Evolutionary conservation across 2,888 invertebrate genomes (phyloP).

Genomic region (Lacanobia oleracea): DNA sequence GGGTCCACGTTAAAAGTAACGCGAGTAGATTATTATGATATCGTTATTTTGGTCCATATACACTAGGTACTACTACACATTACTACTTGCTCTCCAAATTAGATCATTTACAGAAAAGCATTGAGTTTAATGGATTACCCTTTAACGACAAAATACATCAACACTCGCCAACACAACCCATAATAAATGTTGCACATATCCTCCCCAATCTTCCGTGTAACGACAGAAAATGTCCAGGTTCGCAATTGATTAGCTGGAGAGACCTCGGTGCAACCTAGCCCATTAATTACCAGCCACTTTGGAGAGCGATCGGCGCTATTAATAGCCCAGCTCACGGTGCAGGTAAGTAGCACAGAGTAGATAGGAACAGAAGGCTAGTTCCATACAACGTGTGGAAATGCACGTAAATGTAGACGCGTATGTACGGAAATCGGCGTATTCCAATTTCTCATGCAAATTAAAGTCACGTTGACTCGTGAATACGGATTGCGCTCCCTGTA

Average conservation of each 20-base stretch:
- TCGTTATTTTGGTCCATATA: no score
- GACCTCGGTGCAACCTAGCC: conserved; percentile 71
- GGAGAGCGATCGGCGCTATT: conserved; percentile 59
- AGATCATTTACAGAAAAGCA: neutral
- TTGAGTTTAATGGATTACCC: neutral
- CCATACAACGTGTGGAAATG: neutral
- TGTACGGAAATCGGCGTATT: neutral
- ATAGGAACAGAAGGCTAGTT: neutral
- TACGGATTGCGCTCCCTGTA: no score
- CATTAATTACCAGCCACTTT: conserved; percentile 72
- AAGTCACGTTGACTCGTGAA: neutral
- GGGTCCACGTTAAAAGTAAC: no score
- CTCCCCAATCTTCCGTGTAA: conserved; percentile 26
- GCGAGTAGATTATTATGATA: no score
- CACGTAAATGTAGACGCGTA: neutral
- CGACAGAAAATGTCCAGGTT: conserved; percentile 67
- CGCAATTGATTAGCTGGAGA: conserved; percentile 76
- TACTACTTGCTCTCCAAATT: no score
- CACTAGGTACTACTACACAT: no score
- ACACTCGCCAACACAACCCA: conserved; percentile 1
- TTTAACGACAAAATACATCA: neutral
- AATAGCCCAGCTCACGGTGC: conserved; percentile 50
- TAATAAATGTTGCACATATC: conserved; percentile 35
- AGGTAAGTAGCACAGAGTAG: conserved; percentile 33
- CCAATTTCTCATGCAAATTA: neutral